Percentiles rank a stretch among this genome's conserved stretches.
Conservation (phyloP, 2,797 vertebrate species). For the Cercopithecus hamlyni region DNA sequence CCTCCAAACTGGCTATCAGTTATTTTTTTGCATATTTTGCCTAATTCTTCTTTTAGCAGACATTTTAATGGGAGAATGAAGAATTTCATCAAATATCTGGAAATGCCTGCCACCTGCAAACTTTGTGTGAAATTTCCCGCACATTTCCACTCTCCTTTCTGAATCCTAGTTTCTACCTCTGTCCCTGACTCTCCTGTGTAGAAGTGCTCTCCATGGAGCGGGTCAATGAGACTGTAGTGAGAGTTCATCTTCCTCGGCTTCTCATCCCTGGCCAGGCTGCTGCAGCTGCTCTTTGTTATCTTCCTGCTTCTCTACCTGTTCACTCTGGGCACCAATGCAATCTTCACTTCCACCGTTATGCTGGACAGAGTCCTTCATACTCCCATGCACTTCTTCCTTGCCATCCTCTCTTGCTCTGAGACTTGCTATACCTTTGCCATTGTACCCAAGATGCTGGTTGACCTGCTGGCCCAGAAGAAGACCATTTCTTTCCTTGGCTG, state of each 20-base stretch:
- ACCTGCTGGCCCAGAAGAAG: conserved; percentile 47
- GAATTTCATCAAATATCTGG: background rate
- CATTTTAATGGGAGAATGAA: background rate
- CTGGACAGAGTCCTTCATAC: conserved; percentile 78
- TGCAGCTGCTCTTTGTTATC: conserved; percentile 24
- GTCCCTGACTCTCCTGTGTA: background rate
- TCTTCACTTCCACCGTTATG: conserved; percentile 76
- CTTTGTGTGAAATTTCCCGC: background rate
- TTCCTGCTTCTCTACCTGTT: conserved; percentile 82
- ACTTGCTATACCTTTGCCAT: conserved; percentile 45
- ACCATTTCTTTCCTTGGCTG: conserved; percentile 68
- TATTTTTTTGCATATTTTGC: background rate
- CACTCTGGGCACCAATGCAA: conserved; percentile 80
- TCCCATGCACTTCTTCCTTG: conserved; percentile 84
- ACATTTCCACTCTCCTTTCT: background rate
- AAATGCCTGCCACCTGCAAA: background rate
- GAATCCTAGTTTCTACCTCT: background rate
- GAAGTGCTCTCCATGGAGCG: background rate
- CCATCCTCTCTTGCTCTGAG: conserved; percentile 57
- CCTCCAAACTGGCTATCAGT: background rate
- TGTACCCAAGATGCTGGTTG: conserved; percentile 66
- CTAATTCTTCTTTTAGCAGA: background rate
- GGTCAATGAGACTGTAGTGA: conserved; percentile 40
- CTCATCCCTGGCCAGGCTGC: conserved; percentile 33
- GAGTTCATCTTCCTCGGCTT: conserved; percentile 52